Evolutionary conservation across 2,797 vertebrate species (phyloP).

Genomic region (Tapera naevia): DNA sequence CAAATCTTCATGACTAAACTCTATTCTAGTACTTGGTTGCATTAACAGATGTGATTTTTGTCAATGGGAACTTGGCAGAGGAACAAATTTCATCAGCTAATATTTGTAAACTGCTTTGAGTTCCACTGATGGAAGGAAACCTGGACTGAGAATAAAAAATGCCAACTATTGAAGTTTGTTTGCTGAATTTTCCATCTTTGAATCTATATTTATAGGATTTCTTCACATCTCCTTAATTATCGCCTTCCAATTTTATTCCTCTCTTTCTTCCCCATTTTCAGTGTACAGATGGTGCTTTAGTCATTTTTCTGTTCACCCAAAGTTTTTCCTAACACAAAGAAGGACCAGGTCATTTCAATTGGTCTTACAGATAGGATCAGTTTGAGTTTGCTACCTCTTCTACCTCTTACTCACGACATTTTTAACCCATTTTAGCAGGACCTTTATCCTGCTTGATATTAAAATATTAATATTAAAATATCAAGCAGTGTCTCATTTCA

Average conservation of each 20-base stretch:
- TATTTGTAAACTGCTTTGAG: slow-evolving; percentile 64
- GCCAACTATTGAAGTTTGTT: slow-evolving; percentile 28
- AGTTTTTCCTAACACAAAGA: neutral
- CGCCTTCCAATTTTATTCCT: slow-evolving; percentile 16
- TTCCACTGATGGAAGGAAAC: slow-evolving; percentile 51
- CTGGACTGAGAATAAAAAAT: slow-evolving; percentile 41
- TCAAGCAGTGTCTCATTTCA: neutral
- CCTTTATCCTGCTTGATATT: neutral
- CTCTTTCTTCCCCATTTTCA: neutral
- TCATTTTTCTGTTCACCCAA: neutral
- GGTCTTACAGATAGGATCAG: neutral
- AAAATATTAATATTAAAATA: neutral
- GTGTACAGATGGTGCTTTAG: neutral
- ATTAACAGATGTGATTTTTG: slow-evolving; percentile 63
- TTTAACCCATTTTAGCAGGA: neutral
- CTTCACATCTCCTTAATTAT: slow-evolving; percentile 39
- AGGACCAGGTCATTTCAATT: neutral
- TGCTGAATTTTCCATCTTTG: slow-evolving; percentile 38
- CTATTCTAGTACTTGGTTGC: neutral
- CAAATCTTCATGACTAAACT: slow-evolving; percentile 4
- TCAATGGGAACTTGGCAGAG: slow-evolving; percentile 51
- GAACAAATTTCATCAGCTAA: slow-evolving; percentile 43
- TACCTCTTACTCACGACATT: neutral
- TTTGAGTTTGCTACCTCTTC: neutral
- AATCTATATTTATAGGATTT: slow-evolving; percentile 43